phyloP scores from a whole-genome alignment of 2,113 vertebrate genomes.

The Gallinago media region DNA sequence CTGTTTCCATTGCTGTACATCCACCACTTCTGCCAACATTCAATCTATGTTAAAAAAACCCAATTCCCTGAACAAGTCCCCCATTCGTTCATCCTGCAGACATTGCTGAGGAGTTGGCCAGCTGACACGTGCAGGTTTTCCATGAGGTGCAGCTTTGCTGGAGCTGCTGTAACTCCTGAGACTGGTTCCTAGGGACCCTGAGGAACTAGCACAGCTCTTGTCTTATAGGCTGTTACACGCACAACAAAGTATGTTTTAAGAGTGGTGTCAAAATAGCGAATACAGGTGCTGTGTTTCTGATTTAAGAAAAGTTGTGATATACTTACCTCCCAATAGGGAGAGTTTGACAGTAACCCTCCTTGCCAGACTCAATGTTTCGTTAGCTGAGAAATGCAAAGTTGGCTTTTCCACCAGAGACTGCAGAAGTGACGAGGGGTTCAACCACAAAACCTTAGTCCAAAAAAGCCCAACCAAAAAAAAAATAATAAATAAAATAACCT shows the following conservation, averaged over 20 bases:
- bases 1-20: not conserved
- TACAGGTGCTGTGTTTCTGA: conserved; percentile 2
- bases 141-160: not conserved
- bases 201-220: not conserved
- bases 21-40: not conserved
- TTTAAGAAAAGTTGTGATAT: conserved; percentile 4
- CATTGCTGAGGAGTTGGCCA: not conserved
- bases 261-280: conserved; percentile 31
- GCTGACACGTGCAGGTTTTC: not conserved
- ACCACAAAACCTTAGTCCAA: not conserved
- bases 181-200: not conserved
- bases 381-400: not conserved
- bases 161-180: not conserved
- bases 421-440: not conserved
- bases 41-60: not conserved
- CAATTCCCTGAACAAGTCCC: not conserved
- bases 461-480: not conserved
- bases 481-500: not conserved
- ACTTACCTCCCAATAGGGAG: not conserved
- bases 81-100: not conserved
- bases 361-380: conserved; percentile 21
- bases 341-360: not conserved
- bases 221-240: not conserved
- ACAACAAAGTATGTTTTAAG: not conserved
- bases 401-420: not conserved